Evolutionary conservation across 2,113 vertebrate genomes (phyloP).

Genomic region (Fukomys damarensis): DNA sequence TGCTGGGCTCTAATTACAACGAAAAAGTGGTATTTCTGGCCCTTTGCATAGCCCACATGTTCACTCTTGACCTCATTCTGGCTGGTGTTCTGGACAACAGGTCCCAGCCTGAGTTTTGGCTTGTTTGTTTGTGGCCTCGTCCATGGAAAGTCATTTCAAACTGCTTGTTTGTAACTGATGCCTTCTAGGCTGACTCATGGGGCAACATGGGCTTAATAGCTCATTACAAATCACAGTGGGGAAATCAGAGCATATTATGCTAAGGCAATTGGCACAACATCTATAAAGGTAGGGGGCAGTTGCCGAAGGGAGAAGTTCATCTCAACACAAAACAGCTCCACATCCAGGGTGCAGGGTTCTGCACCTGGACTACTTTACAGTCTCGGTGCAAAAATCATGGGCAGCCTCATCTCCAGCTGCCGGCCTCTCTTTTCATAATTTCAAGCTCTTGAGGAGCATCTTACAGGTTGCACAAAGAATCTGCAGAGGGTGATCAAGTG

Average conservation of each 20-base stretch:
- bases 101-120: neutral
- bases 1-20: neutral
- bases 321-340: conserved; percentile 47
- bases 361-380: neutral
- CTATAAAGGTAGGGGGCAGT: conserved; percentile 36
- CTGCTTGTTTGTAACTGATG: conserved; percentile 61
- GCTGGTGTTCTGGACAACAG: neutral
- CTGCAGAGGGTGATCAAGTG: neutral
- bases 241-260: conserved; percentile 58
- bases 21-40: neutral
- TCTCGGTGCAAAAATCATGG: neutral
- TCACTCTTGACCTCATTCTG: neutral
- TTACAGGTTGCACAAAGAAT: neutral
- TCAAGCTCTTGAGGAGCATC: neutral
- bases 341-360: neutral
- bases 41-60: neutral
- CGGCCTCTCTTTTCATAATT: neutral
- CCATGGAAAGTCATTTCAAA: conserved; percentile 56
- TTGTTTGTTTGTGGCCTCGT: conserved; percentile 49
- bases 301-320: conserved; percentile 44
- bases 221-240: conserved; percentile 74
- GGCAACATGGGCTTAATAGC: conserved; percentile 67
- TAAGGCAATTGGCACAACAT: conserved; percentile 42
- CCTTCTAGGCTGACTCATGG: conserved; percentile 48
- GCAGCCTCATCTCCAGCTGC: neutral